Evolutionary conservation across 53 echinoderm and acorn worm genomes (phyloP).

Genomic region (Temnopleurus reevesii): DNA sequence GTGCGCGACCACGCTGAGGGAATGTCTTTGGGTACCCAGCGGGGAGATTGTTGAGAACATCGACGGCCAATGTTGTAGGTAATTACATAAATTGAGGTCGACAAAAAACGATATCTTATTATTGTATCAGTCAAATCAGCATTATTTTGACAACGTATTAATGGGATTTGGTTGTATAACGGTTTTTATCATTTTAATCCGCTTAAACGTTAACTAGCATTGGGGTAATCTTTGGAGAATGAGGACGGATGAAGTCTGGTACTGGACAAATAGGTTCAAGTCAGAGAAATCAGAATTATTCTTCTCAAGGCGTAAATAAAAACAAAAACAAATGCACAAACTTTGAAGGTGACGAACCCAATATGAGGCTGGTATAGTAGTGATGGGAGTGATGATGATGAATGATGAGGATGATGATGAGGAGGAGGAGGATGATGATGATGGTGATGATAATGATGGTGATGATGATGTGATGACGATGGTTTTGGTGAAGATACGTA

Average conservation of each 20-base stretch:
- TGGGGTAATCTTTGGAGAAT: too few relatives aligned
- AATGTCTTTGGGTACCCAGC: background rate
- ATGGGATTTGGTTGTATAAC: conserved; percentile 29
- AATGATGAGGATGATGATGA: background rate
- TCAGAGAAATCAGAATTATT: too few relatives aligned
- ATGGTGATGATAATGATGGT: background rate
- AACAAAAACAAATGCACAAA: background rate
- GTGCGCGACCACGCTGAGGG: background rate
- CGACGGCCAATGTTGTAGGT: background rate
- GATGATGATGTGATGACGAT: background rate
- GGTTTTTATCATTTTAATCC: conserved; percentile 46
- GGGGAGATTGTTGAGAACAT: conserved; percentile 1
- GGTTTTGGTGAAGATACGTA: background rate
- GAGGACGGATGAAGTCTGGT: background rate
- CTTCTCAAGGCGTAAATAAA: background rate
- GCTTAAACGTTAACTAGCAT: conserved; percentile 37
- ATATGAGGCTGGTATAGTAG: background rate
- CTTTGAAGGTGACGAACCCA: background rate
- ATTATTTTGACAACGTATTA: conserved; percentile 21
- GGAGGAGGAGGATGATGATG: background rate
- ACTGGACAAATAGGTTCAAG: too few relatives aligned
- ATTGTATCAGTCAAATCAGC: background rate
- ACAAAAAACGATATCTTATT: background rate
- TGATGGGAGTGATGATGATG: background rate
- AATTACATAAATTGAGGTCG: conserved; percentile 9